Evolutionary conservation across 2,797 vertebrate genomes (phyloP), one percentile per base, ranked within the genome.

Genomic region (Chaunax sp.): DNA sequence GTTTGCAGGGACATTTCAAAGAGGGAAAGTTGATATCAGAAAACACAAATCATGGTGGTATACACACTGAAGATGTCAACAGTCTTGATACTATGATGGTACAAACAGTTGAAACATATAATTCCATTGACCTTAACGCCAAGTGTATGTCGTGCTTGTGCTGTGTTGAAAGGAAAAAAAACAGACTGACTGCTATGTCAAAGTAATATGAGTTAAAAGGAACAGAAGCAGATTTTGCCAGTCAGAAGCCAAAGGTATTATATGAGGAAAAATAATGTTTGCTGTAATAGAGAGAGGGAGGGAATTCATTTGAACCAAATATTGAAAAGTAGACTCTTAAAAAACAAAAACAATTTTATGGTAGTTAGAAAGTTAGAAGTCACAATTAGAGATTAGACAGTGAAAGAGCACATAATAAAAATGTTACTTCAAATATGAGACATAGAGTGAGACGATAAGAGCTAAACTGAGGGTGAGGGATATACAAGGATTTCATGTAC

Each of bases 341-440:
- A n/a, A n/a, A n/a, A n/a, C n/a, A n/a, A n/a, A n/a, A 23, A 12
- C n/a, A 19, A 50, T 18, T 40, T 7, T n/a, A 52, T 49, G 30
- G 3, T 19, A 50, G 16, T 22, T n/a, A n/a, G n/a, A n/a, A n/a
- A 41, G 19, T 16, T 12, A 22, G 28, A 1, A 2, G 38, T 52
- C 26, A 60, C 22, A 45, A 28, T 9, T 28, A 19, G 35, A 25
- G 8, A 12, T 20, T 20, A 2, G 28, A 65, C 13, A 20, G 20
- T 35, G 44, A 54, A 19, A 56, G 43, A 33, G 22, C 11, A 55
- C 11, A 26, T 1, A 41, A 8, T 20, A 33, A 53, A 54, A 35
- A 19, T n/a, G 5, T 40, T 47, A 4, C 33, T 43, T 56, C 26
- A 35, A 63, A 50, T 50, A 45, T 38, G 45, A 51, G 26, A 47